phyloP scores from a whole-genome alignment of 2,888 invertebrate species.

The Flexamia atlantica region DNA sequence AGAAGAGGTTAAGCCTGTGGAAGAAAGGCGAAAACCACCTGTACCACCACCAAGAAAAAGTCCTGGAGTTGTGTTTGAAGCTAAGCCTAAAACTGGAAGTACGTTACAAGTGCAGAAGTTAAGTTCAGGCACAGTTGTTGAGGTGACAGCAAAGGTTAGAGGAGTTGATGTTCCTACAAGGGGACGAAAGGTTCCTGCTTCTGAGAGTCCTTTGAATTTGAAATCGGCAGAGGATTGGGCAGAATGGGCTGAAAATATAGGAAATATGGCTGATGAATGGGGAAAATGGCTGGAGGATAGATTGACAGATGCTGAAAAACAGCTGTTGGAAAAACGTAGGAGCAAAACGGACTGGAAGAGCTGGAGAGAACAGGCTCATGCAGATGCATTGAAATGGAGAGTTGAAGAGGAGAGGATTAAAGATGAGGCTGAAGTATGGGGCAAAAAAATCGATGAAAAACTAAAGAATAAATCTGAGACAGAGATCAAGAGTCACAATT shows the following conservation, averaged over 20 bases:
- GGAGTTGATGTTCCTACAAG: slow-evolving; percentile 31
- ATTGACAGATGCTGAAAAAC: slow-evolving; percentile 37
- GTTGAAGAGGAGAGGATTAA: slow-evolving; percentile 51
- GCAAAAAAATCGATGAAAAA: slow-evolving; percentile 44
- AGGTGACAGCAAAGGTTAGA: slow-evolving; percentile 22
- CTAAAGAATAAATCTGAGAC: not conserved
- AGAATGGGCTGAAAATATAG: slow-evolving; percentile 65
- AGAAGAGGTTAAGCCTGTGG: not conserved
- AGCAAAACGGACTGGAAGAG: slow-evolving; percentile 18
- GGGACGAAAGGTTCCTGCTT: slow-evolving; percentile 15
- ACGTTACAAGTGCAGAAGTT: slow-evolving; percentile 35
- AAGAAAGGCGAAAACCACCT: not conserved
- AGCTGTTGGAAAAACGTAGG: not conserved
- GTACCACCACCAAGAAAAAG: slow-evolving; percentile 13
- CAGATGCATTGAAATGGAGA: slow-evolving; percentile 44
- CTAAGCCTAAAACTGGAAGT: slow-evolving; percentile 40
- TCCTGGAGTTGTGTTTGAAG: slow-evolving; percentile 26
- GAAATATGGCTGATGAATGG: slow-evolving; percentile 65
- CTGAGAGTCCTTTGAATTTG: slow-evolving; percentile 42
- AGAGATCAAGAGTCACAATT: not conserved
- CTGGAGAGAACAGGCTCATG: slow-evolving; percentile 29
- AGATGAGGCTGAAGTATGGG: slow-evolving; percentile 48
- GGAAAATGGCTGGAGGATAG: slow-evolving; percentile 64
- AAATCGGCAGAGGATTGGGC: slow-evolving; percentile 62
- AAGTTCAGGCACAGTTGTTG: slow-evolving; percentile 44